Evolutionary conservation across 2,888 invertebrate species (phyloP).

Genomic region (Nomada ruficornis): DNA sequence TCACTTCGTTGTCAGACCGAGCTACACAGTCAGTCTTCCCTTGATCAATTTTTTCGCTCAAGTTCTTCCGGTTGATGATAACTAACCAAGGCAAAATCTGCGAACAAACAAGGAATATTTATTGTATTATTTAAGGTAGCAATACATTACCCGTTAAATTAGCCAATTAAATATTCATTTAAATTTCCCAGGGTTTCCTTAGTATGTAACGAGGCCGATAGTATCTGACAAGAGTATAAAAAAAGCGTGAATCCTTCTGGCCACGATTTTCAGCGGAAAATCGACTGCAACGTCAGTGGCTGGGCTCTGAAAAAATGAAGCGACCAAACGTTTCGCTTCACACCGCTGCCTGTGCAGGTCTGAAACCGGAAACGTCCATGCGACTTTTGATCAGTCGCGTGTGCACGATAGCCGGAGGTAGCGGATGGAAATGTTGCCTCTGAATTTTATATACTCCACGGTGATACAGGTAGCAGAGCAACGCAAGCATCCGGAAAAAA

Average conservation of each 20-base stretch:
- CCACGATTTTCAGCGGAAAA: not conserved
- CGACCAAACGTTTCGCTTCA: constrained; percentile 6
- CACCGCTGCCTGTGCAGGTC: not conserved
- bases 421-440: constrained; percentile 55
- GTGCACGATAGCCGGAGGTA: constrained; percentile 8
- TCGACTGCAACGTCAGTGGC: not conserved
- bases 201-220: too few species aligned
- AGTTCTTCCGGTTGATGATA: too few species aligned
- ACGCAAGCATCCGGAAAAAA: constrained; percentile 42
- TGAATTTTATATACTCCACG: constrained; percentile 52
- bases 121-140: too few species aligned
- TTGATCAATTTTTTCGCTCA: too few species aligned
- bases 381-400: constrained; percentile 16
- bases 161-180: too few species aligned
- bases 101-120: too few species aligned
- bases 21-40: too few species aligned
- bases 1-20: too few species aligned
- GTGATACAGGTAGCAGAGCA: constrained; percentile 1
- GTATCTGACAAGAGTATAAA: too few species aligned
- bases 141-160: too few species aligned
- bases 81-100: too few species aligned
- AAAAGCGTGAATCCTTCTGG: not conserved
- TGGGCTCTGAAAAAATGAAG: not conserved
- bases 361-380: constrained; percentile 1
- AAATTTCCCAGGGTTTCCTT: too few species aligned